phyloP scores from a whole-genome alignment of 2,888 invertebrate species.

The Xylota sylvarum region DNA sequence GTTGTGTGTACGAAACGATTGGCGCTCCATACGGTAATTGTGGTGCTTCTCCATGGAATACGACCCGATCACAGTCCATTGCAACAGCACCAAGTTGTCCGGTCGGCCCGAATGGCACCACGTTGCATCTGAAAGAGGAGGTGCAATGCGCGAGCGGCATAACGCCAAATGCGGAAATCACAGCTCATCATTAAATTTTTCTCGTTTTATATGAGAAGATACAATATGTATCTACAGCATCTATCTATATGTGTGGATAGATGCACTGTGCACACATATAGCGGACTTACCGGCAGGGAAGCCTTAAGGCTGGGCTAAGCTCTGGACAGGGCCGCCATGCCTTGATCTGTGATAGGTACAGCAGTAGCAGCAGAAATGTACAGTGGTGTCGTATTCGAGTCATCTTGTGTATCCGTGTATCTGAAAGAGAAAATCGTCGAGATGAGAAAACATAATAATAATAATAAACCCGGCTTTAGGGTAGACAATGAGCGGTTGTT shows the following conservation, averaged over 20 bases:
- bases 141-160: conserved; percentile 34
- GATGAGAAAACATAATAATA: conserved; percentile 29
- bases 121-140: conserved; percentile 85
- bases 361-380: conserved; percentile 79
- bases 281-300: conserved; percentile 88
- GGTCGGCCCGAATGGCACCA: conserved; percentile 85
- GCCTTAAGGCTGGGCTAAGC: conserved; percentile 90
- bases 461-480: conserved; percentile 17
- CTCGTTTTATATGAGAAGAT: conserved; percentile 59
- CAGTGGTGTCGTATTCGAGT: conserved; percentile 73
- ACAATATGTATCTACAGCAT: conserved; percentile 65
- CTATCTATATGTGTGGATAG: not conserved
- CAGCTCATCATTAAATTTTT: conserved; percentile 65
- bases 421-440: conserved; percentile 66
- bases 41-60: conserved; percentile 92
- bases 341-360: conserved; percentile 81
- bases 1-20: conserved; percentile 92
- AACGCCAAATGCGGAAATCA: conserved; percentile 73
- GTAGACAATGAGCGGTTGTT: conserved; percentile 33
- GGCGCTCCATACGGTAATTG: conserved; percentile 92
- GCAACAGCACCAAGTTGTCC: conserved; percentile 87
- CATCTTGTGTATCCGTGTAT: conserved; percentile 64
- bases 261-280: conserved; percentile 81
- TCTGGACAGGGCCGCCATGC: conserved; percentile 91
- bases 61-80: conserved; percentile 93